Conservation (phyloP, 2,888 invertebrate genomes). For the Malthinus flaveolus region DNA sequence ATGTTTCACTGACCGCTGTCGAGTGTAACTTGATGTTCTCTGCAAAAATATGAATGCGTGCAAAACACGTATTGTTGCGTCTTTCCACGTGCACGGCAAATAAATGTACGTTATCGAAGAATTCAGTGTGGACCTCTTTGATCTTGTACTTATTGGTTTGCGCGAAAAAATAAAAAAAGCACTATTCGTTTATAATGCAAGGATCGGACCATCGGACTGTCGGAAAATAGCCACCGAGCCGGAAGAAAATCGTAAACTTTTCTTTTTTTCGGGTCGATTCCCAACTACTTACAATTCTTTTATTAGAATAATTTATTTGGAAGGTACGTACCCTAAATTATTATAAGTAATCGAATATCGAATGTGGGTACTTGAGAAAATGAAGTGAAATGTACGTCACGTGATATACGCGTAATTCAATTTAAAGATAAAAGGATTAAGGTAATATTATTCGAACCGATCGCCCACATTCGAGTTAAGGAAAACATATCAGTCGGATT, state of each 20-base stretch:
- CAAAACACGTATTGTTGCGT: constrained; percentile 28
- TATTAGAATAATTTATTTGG: not conserved
- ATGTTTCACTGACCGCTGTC: constrained; percentile 32
- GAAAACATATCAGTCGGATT: constrained; percentile 41
- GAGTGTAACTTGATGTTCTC: constrained; percentile 26
- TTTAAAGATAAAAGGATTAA: constrained; percentile 11
- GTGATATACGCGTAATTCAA: constrained; percentile 10
- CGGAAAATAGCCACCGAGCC: not conserved
- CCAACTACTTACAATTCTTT: not conserved
- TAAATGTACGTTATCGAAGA: constrained; percentile 16
- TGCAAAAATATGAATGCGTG: constrained; percentile 29
- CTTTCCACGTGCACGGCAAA: constrained; percentile 25
- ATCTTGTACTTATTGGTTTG: constrained; percentile 17
- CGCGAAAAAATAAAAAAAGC: constrained; percentile 1
- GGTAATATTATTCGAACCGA: constrained; percentile 13
- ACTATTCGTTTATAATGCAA: constrained; percentile 16
- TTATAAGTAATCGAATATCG: too few relatives aligned
- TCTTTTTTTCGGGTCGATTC: not conserved
- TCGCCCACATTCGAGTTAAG: constrained; percentile 38
- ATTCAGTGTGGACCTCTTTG: constrained; percentile 19
- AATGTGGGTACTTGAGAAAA: not conserved
- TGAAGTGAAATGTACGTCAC: constrained; percentile 1
- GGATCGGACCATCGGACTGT: constrained; percentile 11
- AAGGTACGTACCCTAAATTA: too few relatives aligned
- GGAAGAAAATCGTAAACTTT: not conserved